Base-by-base conservation (phyloP, 2,113 vertebrate species). In the Sprattus sprattus region DNA sequence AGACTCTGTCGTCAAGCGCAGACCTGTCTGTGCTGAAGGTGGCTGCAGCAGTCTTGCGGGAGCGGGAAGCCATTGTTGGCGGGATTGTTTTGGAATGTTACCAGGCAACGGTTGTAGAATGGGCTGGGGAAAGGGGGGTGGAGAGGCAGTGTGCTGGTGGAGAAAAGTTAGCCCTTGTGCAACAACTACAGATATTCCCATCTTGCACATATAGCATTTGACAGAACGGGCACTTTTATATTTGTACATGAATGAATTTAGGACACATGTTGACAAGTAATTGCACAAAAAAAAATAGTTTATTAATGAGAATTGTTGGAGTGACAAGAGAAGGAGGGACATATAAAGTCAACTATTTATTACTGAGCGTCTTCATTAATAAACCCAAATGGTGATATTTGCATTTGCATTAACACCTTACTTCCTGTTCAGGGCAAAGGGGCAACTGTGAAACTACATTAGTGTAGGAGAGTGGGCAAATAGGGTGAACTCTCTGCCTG, bases 31-130 rank as follows among this genome's bases (percentile, higher is more conserved):
- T 39, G 71, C 13, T 32, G 28, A 78, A 16, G 32, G 13, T 78
- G 71, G 71, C 71, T 39, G 32, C 25, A 16, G 71, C 32, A 78
- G 71, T 78, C 32, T 78, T 78, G 28, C 71, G 71, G 39, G 71
- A 78, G 71, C 28, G 71, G 71, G 71, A 39, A 78, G 71, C 71
- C 71, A 78, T 78, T 78, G 71, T 78, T 78, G 71, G 71, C 10
- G 28, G 28, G 71, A 78, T 15, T 78, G 71, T 78, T 78, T 78
- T 11, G 71, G 71, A 78, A 78, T 78, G 71, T 78, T 78, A 78
- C 71, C 71, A 39, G 71, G 71, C 71, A 78, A 78, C 71, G 13
- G 25, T 16, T 78, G 25, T 28, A 78, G 71, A 78, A 78, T 78
- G 71, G 10, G 28, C 32, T 78, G 10, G 71, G 15, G 13, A 78